Conservation (phyloP, 2,888 invertebrate species). For the Eupithecia inturbata region DNA sequence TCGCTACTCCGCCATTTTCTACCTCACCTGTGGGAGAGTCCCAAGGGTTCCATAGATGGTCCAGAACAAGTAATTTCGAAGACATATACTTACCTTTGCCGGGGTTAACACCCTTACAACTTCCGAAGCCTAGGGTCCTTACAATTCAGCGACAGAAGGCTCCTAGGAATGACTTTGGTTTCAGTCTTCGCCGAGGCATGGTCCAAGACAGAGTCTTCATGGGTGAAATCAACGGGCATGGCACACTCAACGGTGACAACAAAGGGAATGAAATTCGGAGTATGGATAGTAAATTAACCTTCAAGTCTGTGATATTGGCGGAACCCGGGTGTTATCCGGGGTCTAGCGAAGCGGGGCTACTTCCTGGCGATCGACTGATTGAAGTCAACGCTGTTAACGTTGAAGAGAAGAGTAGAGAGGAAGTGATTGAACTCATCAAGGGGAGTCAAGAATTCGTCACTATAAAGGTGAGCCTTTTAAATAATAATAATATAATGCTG, state of each 20-base stretch:
- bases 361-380: slow-evolving; percentile 97
- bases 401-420: slow-evolving; percentile 93
- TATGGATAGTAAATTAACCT: slow-evolving; percentile 79
- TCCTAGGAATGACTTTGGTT: slow-evolving; percentile 96
- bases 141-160: slow-evolving; percentile 91
- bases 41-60: slow-evolving; percentile 92
- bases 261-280: slow-evolving; percentile 66
- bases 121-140: slow-evolving; percentile 89
- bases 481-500: no score
- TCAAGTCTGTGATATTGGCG: slow-evolving; percentile 93
- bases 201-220: slow-evolving; percentile 87
- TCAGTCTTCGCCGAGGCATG: slow-evolving; percentile 94
- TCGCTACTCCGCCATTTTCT: slow-evolving; percentile 94
- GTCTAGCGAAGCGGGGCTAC: slow-evolving; percentile 91
- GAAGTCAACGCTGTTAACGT: slow-evolving; percentile 95
- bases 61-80: slow-evolving; percentile 90
- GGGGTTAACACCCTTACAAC: slow-evolving; percentile 86
- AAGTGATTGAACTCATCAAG: slow-evolving; percentile 96
- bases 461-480: slow-evolving; percentile 88
- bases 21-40: slow-evolving; percentile 93
- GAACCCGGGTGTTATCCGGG: slow-evolving; percentile 93
- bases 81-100: slow-evolving; percentile 90
- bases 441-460: slow-evolving; percentile 92
- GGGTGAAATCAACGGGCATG: slow-evolving; percentile 70
- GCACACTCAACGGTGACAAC: slow-evolving; percentile 70